Evolutionary conservation across 2,113 vertebrate genomes (phyloP).

Genomic region (Aleadryas rufinucha): DNA sequence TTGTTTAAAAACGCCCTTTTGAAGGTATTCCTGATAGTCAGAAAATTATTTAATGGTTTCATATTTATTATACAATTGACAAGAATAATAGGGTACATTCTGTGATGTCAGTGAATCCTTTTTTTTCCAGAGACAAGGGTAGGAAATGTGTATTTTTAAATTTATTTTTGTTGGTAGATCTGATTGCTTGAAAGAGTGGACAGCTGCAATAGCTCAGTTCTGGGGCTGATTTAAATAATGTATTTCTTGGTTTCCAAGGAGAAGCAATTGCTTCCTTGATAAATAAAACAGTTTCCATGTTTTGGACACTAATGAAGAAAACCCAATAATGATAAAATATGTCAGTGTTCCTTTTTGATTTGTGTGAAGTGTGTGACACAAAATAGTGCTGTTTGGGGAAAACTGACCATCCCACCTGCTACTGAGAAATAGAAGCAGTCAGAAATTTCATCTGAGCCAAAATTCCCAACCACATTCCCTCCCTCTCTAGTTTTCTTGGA

Average conservation of each 20-base stretch:
- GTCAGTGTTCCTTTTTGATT: background rate
- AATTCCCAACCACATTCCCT: background rate
- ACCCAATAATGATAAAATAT: background rate
- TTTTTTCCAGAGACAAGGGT: background rate
- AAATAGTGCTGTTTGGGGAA: background rate
- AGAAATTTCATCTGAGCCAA: background rate
- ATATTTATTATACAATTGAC: background rate
- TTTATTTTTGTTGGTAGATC: background rate
- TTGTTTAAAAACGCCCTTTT: background rate
- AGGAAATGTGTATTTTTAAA: background rate
- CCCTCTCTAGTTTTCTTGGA: background rate
- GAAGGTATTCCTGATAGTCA: background rate
- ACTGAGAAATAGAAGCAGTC: background rate
- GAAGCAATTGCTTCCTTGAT: slow-evolving; percentile 42
- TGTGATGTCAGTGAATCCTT: background rate
- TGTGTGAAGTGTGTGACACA: background rate
- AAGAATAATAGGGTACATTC: background rate
- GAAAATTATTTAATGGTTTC: slow-evolving; percentile 28
- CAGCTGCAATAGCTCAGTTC: slow-evolving; percentile 18
- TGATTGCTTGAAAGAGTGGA: background rate
- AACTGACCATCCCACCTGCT: background rate
- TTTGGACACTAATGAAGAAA: background rate
- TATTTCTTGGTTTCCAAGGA: slow-evolving; percentile 48
- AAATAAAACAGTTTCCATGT: slow-evolving; percentile 21
- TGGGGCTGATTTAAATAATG: slow-evolving; percentile 28